Evolutionary conservation across 2,888 invertebrate genomes (phyloP).

Genomic region (Xanthorhoe designata): DNA sequence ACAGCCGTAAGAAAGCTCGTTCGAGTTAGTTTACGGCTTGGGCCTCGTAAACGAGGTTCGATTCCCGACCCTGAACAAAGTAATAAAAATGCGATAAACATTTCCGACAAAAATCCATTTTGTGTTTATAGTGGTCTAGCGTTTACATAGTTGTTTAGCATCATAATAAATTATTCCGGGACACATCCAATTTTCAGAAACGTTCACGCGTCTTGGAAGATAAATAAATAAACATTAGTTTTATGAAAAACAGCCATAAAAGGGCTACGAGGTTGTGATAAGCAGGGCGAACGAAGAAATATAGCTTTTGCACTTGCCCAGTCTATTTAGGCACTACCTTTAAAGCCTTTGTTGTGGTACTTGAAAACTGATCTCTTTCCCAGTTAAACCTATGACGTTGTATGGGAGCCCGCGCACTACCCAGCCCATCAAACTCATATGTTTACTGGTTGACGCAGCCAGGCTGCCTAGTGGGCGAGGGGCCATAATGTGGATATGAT

Average conservation of each 20-base stretch:
- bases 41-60: conserved; percentile 70
- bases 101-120: conserved; percentile 60
- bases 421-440: too few relatives aligned
- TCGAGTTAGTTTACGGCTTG: conserved; percentile 64
- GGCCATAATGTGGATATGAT: too few relatives aligned
- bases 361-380: background rate
- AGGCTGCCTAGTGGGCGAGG: too few relatives aligned
- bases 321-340: background rate
- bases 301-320: background rate
- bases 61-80: conserved; percentile 66
- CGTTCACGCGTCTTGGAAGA: conserved; percentile 8
- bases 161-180: conserved; percentile 37
- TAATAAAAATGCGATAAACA: conserved; percentile 68
- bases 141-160: conserved; percentile 52
- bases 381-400: background rate
- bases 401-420: too few relatives aligned
- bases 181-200: conserved; percentile 29
- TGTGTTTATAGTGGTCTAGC: conserved; percentile 54
- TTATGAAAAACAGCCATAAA: conserved; percentile 13
- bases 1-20: conserved; percentile 61
- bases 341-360: background rate
- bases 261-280: background rate
- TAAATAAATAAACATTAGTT: conserved; percentile 10
- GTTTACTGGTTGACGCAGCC: too few relatives aligned
- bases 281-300: background rate